Evolutionary conservation across 1,140 invertebrate species (phyloP), one percentile per base, ranked within the genome.

Genomic region (Rhyzopertha dominica): DNA sequence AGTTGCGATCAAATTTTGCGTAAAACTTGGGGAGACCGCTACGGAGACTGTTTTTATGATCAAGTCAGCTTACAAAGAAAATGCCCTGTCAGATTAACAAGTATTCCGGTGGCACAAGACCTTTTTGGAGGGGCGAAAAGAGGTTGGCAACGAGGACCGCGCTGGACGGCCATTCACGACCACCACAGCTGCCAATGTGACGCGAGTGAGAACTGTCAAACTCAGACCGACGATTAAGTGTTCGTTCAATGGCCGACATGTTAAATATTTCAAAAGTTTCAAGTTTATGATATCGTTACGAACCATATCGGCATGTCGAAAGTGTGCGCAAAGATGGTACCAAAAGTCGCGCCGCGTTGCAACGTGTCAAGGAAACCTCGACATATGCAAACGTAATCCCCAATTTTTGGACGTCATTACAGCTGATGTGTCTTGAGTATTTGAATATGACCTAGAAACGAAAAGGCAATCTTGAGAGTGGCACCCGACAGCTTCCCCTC

Each of bases 201-300:
- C 30, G 12, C 14, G 30, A 12, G 30, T 32, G 30, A 5, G 12
- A 12, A 10, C 8, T 14, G 30, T 32, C 14, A 26, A 26, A 26
- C 25, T 26, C 8, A 26, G 25, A 26, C n/a, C 25, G 30, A 12
- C 30, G 14, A 12, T 32, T 14, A 5, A 32, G 30, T 5, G 30
- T 32, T 32, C 5, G 14, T 32, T 32, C 16, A 32, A 14, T 32
- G 14, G 30, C 30, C 10, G 10, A 32, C 7, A 12, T 5, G 16
- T 32, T 32, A 32, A 32, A 5, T 14, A 32, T 32, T 14, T 5
- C 30, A 14, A 32, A 32, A 32, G 16, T 10, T 32, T 12, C 30
- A n/a, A n/a, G 7, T 5, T 32, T 32, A 5, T 5, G 5, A 12
- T 5, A 12, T 32, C 12, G 14, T 32, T 7, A 5, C 12, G 30